Evolutionary conservation across 2,797 vertebrate species (phyloP).

Genomic region (Trichosurus vulpecula): DNA sequence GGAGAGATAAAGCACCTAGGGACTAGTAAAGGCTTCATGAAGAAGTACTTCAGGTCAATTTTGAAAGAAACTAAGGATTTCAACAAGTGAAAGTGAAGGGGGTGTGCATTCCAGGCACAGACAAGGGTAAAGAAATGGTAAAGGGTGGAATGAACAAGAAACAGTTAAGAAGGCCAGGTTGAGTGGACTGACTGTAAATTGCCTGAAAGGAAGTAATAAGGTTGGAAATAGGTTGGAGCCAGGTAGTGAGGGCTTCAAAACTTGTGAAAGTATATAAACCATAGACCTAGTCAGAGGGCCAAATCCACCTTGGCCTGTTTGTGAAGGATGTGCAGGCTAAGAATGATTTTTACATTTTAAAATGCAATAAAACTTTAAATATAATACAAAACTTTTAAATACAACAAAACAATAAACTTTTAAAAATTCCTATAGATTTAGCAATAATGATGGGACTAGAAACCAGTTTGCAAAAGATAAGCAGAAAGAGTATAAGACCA

Average conservation of each 20-base stretch:
- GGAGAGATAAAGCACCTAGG: not conserved
- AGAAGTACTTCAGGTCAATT: not conserved
- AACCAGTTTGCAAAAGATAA: not conserved
- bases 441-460: not conserved
- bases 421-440: not conserved
- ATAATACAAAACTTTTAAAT: not conserved
- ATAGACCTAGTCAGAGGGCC: not conserved
- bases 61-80: not conserved
- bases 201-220: not conserved
- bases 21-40: not conserved
- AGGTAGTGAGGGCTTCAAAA: not conserved
- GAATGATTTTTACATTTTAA: not conserved
- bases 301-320: not conserved
- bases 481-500: not conserved
- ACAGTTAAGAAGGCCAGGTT: too few species aligned
- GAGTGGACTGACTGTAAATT: too few species aligned
- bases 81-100: not conserved
- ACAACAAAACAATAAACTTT: not conserved
- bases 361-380: not conserved
- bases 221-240: not conserved
- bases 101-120: not conserved
- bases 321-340: not conserved
- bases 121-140: not conserved
- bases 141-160: not conserved
- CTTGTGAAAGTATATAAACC: not conserved